Evolutionary conservation across 2,888 invertebrate genomes (phyloP), one percentile per base, ranked within the genome.

Genomic region (Endomychus coccineus): DNA sequence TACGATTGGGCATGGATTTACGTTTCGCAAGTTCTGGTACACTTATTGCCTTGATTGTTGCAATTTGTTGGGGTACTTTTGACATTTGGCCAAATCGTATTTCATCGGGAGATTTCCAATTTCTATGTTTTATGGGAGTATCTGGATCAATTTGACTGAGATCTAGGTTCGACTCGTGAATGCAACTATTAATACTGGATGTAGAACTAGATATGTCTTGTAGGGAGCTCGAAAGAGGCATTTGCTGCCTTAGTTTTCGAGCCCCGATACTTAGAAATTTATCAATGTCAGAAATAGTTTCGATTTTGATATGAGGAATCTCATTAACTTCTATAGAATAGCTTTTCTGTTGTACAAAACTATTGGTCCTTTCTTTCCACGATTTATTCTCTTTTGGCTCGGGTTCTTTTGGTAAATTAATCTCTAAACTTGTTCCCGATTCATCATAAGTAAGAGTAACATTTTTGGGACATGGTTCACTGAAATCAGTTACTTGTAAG

Each of bases 21-120:
- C 44, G 39, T 38, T 51, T 51, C 36, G 50, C 53, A 25, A 62
- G 47, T 34, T 55, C 51, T 10, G 65, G 62, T 34, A 60, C 60
- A 42, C 65, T 65, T 9, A 50, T 52, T 7, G 64, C 56, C 36
- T 56, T 58, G 30, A 43, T 69, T 46, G 67, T 61, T 48, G 79
- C 72, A 47, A 83, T 85, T 59, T 78, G 81, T 55, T 78, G 77
- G 0, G 82, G 71, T 39, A 85, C 65, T 23, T 78, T 80, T 39
- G 78, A 80, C 1, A 84, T 83, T 59, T 78, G 46, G 0, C 80
- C 78, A 12, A 80, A 73, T 37, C 80, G 65, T 33, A 76, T 77
- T 49, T 80, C 79, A 48, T 80, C 79, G 0, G 81, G 80, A 0
- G 80, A 80, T 51, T 75, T 77, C 80, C 80, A 81, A 12, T 75